A percentile compares a stretch with the other conserved stretches of the same genome.
Conservation (phyloP, 2,113 vertebrate species). For the Terrapene triunguis region DNA sequence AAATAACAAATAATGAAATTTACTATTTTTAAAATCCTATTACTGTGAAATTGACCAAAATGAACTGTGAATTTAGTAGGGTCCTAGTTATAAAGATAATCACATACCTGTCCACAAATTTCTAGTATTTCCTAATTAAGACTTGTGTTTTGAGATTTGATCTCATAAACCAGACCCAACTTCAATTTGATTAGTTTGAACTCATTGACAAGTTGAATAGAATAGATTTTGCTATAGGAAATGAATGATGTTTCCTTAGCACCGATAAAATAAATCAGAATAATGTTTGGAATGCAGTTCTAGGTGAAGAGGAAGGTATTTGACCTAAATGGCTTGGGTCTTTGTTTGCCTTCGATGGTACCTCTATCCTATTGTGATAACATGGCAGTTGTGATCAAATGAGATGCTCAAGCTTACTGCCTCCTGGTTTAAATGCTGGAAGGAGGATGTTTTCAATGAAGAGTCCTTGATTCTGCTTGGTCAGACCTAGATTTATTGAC, state of each 20-base stretch:
- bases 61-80: too few relatives aligned
- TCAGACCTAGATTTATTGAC: not conserved
- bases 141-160: not conserved
- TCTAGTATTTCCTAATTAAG: constrained; percentile 53
- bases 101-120: not conserved
- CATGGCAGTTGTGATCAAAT: not conserved
- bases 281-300: not conserved
- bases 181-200: not conserved
- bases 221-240: not conserved
- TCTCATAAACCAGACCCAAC: constrained; percentile 3
- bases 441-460: not conserved
- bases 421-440: not conserved
- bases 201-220: not conserved
- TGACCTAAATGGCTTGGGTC: not conserved
- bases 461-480: not conserved
- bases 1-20: too few relatives aligned
- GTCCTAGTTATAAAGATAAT: not conserved
- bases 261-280: not conserved
- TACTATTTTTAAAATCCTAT: too few relatives aligned
- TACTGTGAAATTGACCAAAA: too few relatives aligned
- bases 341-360: not conserved
- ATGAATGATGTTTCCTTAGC: not conserved
- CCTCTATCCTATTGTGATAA: not conserved
- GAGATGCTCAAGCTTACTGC: not conserved
- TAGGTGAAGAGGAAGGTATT: not conserved